phyloP scores from a whole-genome alignment of 1,140 invertebrate species.

The Drosophila tsacasi region DNA sequence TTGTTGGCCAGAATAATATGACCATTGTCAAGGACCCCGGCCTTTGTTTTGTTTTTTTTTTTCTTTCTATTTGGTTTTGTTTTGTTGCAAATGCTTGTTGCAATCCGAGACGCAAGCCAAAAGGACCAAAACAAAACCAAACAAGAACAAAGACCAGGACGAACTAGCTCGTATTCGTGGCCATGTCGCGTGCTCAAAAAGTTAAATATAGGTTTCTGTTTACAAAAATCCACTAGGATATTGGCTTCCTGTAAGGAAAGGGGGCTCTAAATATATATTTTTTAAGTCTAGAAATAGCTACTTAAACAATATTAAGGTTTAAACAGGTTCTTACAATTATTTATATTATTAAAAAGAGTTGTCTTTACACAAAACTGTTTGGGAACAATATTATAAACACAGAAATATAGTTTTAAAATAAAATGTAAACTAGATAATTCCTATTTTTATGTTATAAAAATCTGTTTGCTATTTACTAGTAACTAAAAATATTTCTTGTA shows the following conservation, averaged over 20 bases:
- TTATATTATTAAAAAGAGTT: neutral
- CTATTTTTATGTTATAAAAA: neutral
- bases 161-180: neutral
- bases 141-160: slow-evolving; percentile 17
- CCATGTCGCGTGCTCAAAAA: slow-evolving; percentile 48
- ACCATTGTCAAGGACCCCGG: slow-evolving; percentile 31
- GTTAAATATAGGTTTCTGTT: slow-evolving; percentile 8
- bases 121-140: slow-evolving; percentile 41
- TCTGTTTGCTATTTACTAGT: neutral
- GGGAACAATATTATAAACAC: neutral
- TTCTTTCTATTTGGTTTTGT: slow-evolving; percentile 23
- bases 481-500: neutral
- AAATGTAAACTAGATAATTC: neutral
- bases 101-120: slow-evolving; percentile 51
- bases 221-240: slow-evolving; percentile 1
- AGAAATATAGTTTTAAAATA: neutral
- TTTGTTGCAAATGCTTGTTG: slow-evolving; percentile 47
- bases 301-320: too few relatives aligned
- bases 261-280: neutral
- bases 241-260: too few relatives aligned
- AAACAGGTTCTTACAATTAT: too few relatives aligned
- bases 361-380: neutral
- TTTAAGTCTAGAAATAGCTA: neutral
- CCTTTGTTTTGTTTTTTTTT: slow-evolving; percentile 12
- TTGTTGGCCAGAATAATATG: slow-evolving; percentile 50